phyloP scores from a whole-genome alignment of 2,113 vertebrate genomes.

The Agapornis roseicollis region DNA sequence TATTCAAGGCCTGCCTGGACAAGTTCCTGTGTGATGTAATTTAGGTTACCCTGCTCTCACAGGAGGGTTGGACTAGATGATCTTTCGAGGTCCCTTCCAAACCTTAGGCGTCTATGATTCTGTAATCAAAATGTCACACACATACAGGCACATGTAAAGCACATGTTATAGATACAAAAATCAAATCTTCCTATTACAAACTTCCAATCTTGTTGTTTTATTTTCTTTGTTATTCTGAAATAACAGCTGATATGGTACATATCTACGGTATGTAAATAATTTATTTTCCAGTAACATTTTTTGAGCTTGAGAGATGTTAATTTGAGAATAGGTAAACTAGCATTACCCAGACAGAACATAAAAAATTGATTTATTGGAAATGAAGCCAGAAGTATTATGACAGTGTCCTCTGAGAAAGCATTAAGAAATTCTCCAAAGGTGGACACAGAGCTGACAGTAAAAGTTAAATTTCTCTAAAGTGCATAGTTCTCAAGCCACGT shows the following conservation, averaged over 20 bases:
- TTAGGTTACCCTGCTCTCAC: no score
- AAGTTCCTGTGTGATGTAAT: no score
- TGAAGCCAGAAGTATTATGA: background rate
- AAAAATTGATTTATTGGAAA: background rate
- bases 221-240: background rate
- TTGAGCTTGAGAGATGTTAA: background rate
- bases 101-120: no score
- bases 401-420: background rate
- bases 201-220: background rate
- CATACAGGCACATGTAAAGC: background rate
- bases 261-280: background rate
- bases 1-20: no score
- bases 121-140: background rate
- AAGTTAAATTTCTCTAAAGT: background rate
- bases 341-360: background rate
- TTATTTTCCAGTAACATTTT: background rate
- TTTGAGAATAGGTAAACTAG: background rate
- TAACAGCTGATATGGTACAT: background rate
- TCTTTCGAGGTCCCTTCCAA: no score
- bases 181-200: background rate
- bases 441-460: background rate
- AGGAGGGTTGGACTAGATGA: no score
- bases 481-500: background rate
- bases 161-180: background rate
- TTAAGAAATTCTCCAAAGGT: background rate